Evolutionary conservation across 2,797 vertebrate genomes (phyloP).

Genomic region (Steatocranus sp.): DNA sequence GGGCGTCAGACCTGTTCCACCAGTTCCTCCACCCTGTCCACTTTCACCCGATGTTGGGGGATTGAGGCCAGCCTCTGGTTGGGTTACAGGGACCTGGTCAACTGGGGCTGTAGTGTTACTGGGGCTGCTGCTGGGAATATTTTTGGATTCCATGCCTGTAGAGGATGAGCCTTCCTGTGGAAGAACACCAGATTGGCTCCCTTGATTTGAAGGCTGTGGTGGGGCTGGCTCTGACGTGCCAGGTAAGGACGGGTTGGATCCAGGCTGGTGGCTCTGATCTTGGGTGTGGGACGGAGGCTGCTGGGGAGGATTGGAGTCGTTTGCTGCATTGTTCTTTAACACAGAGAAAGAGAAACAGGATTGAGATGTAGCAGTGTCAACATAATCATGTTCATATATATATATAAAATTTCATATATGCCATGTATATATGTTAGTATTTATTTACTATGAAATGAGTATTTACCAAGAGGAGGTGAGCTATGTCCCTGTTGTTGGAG

Average conservation of each 20-base stretch:
- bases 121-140: conserved; percentile 87
- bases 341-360: conserved; percentile 13
- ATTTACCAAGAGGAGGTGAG: conserved; percentile 89
- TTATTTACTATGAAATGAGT: neutral
- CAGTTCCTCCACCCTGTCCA: conserved; percentile 54
- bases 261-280: conserved; percentile 92
- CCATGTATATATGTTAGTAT: neutral
- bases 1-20: conserved; percentile 71
- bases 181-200: conserved; percentile 81
- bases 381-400: neutral
- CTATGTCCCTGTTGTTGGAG: conserved; percentile 95
- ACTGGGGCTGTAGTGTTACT: conserved; percentile 81
- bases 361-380: neutral
- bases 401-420: neutral
- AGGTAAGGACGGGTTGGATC: conserved; percentile 87
- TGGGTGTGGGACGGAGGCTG: conserved; percentile 73
- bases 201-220: conserved; percentile 78
- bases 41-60: conserved; percentile 62
- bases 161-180: conserved; percentile 82
- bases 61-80: conserved; percentile 68
- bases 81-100: conserved; percentile 83
- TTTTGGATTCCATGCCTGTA: conserved; percentile 86
- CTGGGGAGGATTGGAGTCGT: conserved; percentile 87
- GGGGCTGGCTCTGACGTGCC: conserved; percentile 77
- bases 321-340: conserved; percentile 88